phyloP scores from a whole-genome alignment of 2,113 vertebrate species.

The Lepisosteus osseus region DNA sequence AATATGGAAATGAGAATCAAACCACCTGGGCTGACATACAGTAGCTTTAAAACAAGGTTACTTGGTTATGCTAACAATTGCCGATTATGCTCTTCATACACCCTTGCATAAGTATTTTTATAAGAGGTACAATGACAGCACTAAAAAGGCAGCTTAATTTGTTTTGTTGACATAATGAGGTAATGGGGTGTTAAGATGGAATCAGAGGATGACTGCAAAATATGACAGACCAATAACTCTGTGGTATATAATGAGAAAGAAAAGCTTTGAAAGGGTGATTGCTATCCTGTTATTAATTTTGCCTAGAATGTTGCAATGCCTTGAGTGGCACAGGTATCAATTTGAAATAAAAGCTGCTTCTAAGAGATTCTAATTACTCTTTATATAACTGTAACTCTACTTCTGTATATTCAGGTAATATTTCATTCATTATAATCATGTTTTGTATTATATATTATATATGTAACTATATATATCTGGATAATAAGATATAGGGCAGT shows the following conservation, averaged over 20 bases:
- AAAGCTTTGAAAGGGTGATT: background rate
- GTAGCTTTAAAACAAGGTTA: background rate
- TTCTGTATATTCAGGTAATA: no score
- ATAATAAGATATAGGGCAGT: no score
- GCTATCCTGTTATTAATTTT: background rate
- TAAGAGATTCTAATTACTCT: no score
- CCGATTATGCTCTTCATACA: background rate
- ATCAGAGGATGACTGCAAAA: background rate
- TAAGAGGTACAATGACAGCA: slow-evolving; percentile 1
- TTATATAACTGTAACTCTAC: no score
- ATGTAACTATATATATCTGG: no score
- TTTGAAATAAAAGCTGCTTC: no score
- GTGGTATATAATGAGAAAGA: background rate
- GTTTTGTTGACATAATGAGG: slow-evolving; percentile 14
- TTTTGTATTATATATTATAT: no score
- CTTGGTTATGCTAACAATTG: background rate
- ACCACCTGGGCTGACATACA: no score
- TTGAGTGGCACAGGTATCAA: no score
- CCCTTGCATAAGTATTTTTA: background rate
- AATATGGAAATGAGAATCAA: no score
- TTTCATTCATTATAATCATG: no score
- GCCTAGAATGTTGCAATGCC: no score
- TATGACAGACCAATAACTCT: slow-evolving; percentile 2
- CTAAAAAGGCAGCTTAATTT: slow-evolving; percentile 3
- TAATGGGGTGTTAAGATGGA: background rate